Base-by-base conservation (phyloP, 2,888 invertebrate species). In the Crocallis elinguaria region DNA sequence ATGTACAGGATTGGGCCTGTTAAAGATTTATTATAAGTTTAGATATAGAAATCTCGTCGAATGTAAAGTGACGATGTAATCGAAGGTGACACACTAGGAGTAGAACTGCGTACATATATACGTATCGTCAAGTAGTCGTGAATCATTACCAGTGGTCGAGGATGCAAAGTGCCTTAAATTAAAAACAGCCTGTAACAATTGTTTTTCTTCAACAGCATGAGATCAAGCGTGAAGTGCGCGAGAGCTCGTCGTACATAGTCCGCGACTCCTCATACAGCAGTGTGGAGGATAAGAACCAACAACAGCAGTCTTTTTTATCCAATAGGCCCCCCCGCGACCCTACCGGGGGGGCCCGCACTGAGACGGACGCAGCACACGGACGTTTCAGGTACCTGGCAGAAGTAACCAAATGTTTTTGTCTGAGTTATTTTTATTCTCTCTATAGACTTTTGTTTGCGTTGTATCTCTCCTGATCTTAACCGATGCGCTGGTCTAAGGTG, bases 291-390 rank as follows among this genome's bases (percentile, higher is more conserved):
- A 87, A 84, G 62, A 75, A 83, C 52, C 82, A 85, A 71, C 76
- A 82, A 53, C 82, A 85, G 80, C 91, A 87, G 91, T 89, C 92
- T 92, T 92, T 92, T 92, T 92, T 92, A 92, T 92, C 92, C 90
- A 92, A 88, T 92, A 92, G 89, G 92, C 92, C 92, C 89, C 91
- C 92, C 89, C 91, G 90, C 80, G 89, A 88, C 89, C 90, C 90
- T 69, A 78, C 70, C 86, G 92, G 91, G 92, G 91, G 92, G 92
- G 92, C 92, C 90, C 75, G 45, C 45, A 73, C 86, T 87, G 94
- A 94, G 63, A 91, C 88, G 77, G 93, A 93, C 81, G 93, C 93
- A 32, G 92, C 92, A 57, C 92, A 92, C 73, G 84, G 73, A 74
- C 89, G 92, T 81, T 91, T 92, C 84, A 89, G 88, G 92, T 90